Evolutionary conservation across 2,113 vertebrate species (phyloP).

Genomic region (Phocoena sinus): DNA sequence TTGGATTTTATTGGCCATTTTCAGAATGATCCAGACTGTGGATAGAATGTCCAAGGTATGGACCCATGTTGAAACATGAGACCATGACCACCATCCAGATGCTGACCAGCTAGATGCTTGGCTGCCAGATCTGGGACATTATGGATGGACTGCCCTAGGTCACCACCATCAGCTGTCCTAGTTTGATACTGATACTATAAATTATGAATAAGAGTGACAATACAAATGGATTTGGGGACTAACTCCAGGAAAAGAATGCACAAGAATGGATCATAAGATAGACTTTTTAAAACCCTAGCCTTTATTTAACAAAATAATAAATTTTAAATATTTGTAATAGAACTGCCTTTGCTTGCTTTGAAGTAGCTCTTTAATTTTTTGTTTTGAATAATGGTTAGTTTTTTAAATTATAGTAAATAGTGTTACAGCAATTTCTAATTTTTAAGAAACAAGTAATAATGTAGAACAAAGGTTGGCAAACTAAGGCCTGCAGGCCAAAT

Average conservation of each 20-base stretch:
- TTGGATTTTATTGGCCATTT: conserved; percentile 90
- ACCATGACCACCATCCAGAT: conserved; percentile 89
- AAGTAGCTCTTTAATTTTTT: conserved; percentile 84
- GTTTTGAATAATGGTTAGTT: conserved; percentile 83
- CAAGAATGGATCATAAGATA: neutral
- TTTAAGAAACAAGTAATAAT: conserved; percentile 90
- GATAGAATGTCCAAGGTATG: conserved; percentile 90
- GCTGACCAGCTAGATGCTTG: conserved; percentile 92
- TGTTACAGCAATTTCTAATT: conserved; percentile 91
- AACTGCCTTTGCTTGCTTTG: conserved; percentile 92
- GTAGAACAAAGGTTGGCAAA: conserved; percentile 64
- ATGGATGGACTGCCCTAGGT: conserved; percentile 89
- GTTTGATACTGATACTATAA: conserved; percentile 95
- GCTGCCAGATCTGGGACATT: conserved; percentile 91
- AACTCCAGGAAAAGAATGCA: neutral
- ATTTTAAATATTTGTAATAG: conserved; percentile 87
- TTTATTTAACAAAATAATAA: neutral
- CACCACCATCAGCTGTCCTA: conserved; percentile 94
- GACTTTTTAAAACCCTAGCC: neutral
- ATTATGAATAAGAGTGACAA: conserved; percentile 79
- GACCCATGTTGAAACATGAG: conserved; percentile 94
- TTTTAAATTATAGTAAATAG: conserved; percentile 89
- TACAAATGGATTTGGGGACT: neutral
- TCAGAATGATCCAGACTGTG: conserved; percentile 90
- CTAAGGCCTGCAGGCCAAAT: neutral